phyloP scores from a whole-genome alignment of 2,888 invertebrate genomes.

The Selenia dentaria region DNA sequence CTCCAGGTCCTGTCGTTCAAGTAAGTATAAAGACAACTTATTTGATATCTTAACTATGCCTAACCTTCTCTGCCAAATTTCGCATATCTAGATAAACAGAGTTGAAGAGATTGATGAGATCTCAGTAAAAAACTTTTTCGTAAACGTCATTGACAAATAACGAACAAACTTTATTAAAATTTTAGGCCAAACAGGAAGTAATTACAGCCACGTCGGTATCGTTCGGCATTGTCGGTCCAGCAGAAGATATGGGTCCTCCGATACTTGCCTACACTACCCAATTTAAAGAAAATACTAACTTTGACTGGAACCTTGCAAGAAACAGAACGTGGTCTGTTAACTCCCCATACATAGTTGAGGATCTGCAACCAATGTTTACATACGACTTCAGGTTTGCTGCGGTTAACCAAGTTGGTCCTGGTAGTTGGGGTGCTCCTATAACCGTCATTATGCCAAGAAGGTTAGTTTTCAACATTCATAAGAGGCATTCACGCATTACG shows the following conservation, averaged over 20 bases:
- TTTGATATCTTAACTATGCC: not conserved
- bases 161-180: conserved; percentile 8
- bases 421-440: conserved; percentile 88
- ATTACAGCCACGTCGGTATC: conserved; percentile 94
- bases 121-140: no score
- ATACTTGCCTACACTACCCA: conserved; percentile 89
- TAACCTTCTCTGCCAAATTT: no score
- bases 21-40: conserved; percentile 46
- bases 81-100: no score
- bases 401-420: conserved; percentile 92
- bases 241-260: conserved; percentile 90
- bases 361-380: conserved; percentile 89
- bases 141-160: no score
- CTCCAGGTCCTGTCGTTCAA: conserved; percentile 87
- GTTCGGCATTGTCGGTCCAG: conserved; percentile 91
- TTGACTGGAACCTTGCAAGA: conserved; percentile 88
- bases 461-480: conserved; percentile 41
- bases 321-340: conserved; percentile 92
- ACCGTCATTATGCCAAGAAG: conserved; percentile 89
- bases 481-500: not conserved
- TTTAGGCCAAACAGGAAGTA: conserved; percentile 86
- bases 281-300: conserved; percentile 88
- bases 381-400: conserved; percentile 95
- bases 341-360: conserved; percentile 92
- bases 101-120: no score